A percentile compares a stretch with the other conserved stretches of the same genome.
phyloP scores from a whole-genome alignment of 2,797 vertebrate genomes.

The Micromesistius poutassou region DNA sequence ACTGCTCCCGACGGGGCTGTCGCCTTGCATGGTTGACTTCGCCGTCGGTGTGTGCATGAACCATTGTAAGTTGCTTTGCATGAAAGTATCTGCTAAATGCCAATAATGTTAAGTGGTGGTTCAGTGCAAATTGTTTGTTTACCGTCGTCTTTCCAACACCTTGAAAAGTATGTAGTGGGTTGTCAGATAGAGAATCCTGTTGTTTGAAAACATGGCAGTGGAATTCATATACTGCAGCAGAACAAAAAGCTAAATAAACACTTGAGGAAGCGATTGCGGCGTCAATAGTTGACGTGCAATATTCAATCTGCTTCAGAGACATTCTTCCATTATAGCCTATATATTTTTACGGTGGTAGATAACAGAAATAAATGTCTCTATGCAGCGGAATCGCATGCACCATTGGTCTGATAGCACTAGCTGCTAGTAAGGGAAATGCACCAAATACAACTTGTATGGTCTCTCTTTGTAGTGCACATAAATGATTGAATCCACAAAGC shows the following conservation, averaged over 20 bases:
- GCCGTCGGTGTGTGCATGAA: too few species aligned
- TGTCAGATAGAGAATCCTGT: neutral
- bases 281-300: neutral
- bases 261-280: neutral
- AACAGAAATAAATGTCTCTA: neutral
- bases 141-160: neutral
- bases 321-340: neutral
- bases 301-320: neutral
- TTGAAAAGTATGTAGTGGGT: neutral
- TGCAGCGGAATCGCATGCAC: neutral
- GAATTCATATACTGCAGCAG: too few species aligned
- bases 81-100: too few species aligned
- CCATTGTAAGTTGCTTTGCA: too few species aligned
- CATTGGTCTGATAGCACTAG: slow-evolving; percentile 47
- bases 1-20: too few species aligned
- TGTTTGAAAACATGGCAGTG: neutral
- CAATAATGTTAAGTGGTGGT: neutral
- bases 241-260: too few species aligned
- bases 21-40: too few species aligned
- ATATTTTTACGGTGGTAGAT: neutral
- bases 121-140: neutral
- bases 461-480: neutral
- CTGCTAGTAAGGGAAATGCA: slow-evolving; percentile 55
- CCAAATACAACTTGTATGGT: slow-evolving; percentile 4
- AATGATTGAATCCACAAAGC: neutral